Evolutionary conservation across 2,888 invertebrate species (phyloP), one percentile per base, ranked within the genome.

Genomic region (Drosophila birchii): DNA sequence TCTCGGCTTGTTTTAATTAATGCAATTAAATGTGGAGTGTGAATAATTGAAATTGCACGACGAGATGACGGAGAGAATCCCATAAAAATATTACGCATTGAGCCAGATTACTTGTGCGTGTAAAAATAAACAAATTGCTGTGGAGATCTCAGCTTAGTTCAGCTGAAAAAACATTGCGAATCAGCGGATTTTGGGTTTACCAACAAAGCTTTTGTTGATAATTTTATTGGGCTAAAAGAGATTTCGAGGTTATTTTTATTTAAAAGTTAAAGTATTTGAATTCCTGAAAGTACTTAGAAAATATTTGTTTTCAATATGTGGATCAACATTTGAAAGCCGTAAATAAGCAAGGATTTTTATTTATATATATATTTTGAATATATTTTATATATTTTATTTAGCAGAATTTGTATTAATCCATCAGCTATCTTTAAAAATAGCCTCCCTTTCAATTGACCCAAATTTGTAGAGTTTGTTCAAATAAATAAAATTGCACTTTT

Each of bases 1-100:
- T 74, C 67, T 80, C 86, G 82, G 75, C 75, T 79, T 86, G 88
- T 67, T 80, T 84, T 88, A 88, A 84, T 84, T 84, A 84, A 88
- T 75, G 84, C 79, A 88, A 88, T 84, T 88, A 84, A 88, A 78
- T 71, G 84, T 67, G 74, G 54, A 60, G 74, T 61, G 70, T 61
- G 75, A 60, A 88, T 83, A 84, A 84, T 84, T 84, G 79, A 79
- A 88, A 88, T 79, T 63, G 74, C 62, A 58, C 78, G 73, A 80
- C 71, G 67, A 68, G 73, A 67, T 72, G 82, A 76, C 32, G 73
- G 44, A 55, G 62, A 43, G 73, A 51, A 44, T 61, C 20, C 51
- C 62, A 44, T 72, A 39, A 44, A 62, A 49, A 54, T 39, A 66
- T 54, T 66, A 54, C 66, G 53, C 53, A 44, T 66, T 14, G 43